Percentiles rank a stretch among this genome's conserved stretches.
Conservation (phyloP, 2,888 invertebrate species). For the Drosophila mettleri region DNA sequence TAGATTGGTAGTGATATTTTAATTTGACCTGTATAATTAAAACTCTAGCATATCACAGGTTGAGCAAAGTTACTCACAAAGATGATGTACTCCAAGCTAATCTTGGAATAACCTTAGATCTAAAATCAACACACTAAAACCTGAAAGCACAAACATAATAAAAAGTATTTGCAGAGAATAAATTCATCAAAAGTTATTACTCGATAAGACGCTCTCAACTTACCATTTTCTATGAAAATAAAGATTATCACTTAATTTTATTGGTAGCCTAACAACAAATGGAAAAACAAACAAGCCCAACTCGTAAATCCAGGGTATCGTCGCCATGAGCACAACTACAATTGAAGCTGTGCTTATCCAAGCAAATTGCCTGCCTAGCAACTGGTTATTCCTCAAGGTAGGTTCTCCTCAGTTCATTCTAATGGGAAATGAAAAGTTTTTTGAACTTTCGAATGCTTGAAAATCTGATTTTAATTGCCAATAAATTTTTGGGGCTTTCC, state of each 20-base stretch:
- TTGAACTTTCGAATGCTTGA: constrained; percentile 27
- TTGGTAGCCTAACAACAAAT: constrained; percentile 4
- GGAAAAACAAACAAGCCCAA: constrained; percentile 12
- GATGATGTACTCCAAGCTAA: no score
- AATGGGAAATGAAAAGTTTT: constrained; percentile 55
- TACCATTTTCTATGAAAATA: constrained; percentile 3
- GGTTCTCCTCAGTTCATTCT: constrained; percentile 48
- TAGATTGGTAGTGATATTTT: no score
- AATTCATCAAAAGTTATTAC: neutral
- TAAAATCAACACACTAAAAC: neutral
- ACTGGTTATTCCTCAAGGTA: constrained; percentile 28
- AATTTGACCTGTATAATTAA: no score
- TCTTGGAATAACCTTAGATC: no score
- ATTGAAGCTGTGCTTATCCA: constrained; percentile 10
- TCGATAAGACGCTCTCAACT: constrained; percentile 13
- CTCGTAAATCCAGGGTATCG: constrained; percentile 37
- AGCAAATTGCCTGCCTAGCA: constrained; percentile 33
- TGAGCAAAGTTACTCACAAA: no score
- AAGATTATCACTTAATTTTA: constrained; percentile 49
- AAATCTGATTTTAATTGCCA: constrained; percentile 26
- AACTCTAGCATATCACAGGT: no score
- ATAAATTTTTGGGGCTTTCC: constrained; percentile 1
- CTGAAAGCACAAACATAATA: neutral
- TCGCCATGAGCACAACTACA: constrained; percentile 1
- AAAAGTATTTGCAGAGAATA: neutral